Evolutionary conservation across 2,113 vertebrate genomes (phyloP).

Genomic region (Orthonyx spaldingii): DNA sequence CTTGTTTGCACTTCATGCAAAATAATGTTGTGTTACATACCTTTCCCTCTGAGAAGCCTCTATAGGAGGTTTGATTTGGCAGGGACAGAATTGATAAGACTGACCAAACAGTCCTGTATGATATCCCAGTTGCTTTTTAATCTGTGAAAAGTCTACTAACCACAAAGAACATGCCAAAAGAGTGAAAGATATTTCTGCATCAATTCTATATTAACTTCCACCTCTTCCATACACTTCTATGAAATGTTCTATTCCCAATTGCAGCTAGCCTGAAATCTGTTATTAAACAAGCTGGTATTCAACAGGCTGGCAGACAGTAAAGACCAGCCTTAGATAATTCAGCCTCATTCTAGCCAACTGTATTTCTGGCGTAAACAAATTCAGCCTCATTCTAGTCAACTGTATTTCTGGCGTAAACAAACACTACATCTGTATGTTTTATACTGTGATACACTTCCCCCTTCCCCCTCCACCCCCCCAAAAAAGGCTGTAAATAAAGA

Average conservation of each 20-base stretch:
- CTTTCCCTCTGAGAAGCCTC: background rate
- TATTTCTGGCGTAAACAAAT: constrained; percentile 33
- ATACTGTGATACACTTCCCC: background rate
- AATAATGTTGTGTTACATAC: background rate
- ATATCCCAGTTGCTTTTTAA: background rate
- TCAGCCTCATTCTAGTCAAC: background rate
- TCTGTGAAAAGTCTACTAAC: constrained; percentile 16
- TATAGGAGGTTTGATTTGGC: background rate
- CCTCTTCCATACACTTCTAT: background rate
- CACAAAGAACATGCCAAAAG: background rate
- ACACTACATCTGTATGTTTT: background rate
- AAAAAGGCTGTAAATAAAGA: background rate
- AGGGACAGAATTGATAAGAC: background rate
- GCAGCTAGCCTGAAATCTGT: constrained; percentile 12
- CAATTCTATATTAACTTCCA: constrained; percentile 2
- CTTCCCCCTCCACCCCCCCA: too few relatives aligned
- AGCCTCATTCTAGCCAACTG: background rate
- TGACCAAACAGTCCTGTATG: background rate
- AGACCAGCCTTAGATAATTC: constrained; percentile 31
- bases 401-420: background rate
- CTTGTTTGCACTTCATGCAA: background rate
- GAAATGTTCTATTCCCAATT: background rate
- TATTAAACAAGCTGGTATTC: background rate
- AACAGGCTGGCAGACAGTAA: background rate
- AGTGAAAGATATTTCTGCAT: background rate